Base-by-base conservation (phyloP, 2,797 vertebrate species). In the Hybognathus amarus region DNA sequence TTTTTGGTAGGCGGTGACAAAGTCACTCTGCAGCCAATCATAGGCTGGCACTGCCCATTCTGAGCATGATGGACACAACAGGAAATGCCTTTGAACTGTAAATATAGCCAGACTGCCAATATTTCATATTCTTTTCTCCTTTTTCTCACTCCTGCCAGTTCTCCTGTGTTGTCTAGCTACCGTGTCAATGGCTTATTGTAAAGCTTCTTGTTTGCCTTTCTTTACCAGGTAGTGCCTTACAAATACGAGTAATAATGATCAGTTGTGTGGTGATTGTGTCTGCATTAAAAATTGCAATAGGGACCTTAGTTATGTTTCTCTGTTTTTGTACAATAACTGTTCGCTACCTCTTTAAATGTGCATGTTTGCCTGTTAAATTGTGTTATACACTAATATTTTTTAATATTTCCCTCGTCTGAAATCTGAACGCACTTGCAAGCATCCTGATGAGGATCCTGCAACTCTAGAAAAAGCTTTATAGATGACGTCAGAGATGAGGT, bases 161-260 rank as follows among this genome's bases (percentile, higher is more conserved):
- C 11, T 76, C 15, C 77, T 36, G 79, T 77, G 85, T 68, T 66
- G 66, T 40, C 59, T 50, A 15, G 83, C 73, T 77, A 15, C 27
- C 5, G 66, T 45, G 54, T 83, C 83, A 30, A 78, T 54, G 33
- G 77, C 64, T 64, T 86, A 52, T 73, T 82, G 73, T 80, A 61
- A 86, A 79, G 54, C 42, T 81, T 85, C 52, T 74, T 80, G 66
- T 80, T 63, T 87, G 80, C 85, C 77, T 84, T 85, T 85, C 50
- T 91, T 79, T 85, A 88, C 92, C 92, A 85, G 74, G 42, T 86
- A 92, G 92, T 93, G 93, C 93, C 93, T 94, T 94, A 92, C 88
- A 86, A 85, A 79, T 73, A 90, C 61, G 85, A 86, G 85, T 61
- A 59, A 83, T 81, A 75, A 54, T 79, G 69, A 80, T 74, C 36